Conservation (phyloP, 2,113 vertebrate species). For the Panthera tigris region DNA sequence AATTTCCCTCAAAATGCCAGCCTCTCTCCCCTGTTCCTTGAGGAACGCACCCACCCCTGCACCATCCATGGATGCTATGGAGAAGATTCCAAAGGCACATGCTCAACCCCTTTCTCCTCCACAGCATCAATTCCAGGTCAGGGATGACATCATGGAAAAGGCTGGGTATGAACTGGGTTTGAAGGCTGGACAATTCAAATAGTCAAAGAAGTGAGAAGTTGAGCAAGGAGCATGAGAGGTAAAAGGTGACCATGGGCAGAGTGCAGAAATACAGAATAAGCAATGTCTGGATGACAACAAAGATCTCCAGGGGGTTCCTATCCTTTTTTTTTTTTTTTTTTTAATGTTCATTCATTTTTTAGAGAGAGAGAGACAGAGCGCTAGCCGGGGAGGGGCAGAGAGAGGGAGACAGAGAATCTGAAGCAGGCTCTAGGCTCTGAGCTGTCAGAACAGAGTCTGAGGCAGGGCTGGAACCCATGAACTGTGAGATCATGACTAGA, state of each 20-base stretch:
- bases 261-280: not conserved
- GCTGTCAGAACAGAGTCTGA: too few relatives aligned
- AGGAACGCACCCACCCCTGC: not conserved
- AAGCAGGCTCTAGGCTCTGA: too few relatives aligned
- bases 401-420: too few relatives aligned
- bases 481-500: too few relatives aligned
- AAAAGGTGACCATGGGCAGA: not conserved
- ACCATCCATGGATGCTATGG: fast-evolving
- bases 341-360: too few relatives aligned
- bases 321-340: too few relatives aligned
- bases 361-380: too few relatives aligned
- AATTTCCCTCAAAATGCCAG: not conserved
- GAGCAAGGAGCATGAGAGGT: not conserved
- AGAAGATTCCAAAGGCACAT: not conserved
- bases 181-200: not conserved
- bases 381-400: too few relatives aligned
- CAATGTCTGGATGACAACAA: not conserved
- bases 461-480: too few relatives aligned
- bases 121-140: not conserved
- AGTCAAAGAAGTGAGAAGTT: not conserved
- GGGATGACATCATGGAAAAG: not conserved
- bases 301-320: not conserved
- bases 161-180: not conserved
- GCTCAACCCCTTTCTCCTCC: not conserved
- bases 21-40: not conserved